Evolutionary conservation across 2,797 vertebrate species (phyloP).

Genomic region (Ctenochaetus hawaiiensis): DNA sequence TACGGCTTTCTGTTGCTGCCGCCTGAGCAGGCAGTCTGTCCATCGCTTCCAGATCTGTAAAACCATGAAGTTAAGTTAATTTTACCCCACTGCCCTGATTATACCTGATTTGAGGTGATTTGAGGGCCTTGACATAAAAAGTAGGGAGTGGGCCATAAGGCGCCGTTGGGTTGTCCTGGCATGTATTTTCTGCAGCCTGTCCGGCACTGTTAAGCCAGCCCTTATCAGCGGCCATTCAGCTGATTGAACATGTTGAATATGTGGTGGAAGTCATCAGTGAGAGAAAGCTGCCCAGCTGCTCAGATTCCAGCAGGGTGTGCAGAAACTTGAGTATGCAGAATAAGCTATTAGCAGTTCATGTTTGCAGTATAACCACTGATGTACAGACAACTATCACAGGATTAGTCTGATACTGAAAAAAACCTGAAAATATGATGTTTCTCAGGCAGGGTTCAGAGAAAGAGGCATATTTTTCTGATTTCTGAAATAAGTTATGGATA

Average conservation of each 20-base stretch:
- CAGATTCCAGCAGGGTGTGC: not conserved
- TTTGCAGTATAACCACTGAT: no score
- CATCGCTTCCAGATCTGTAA: not conserved
- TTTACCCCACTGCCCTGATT: constrained; percentile 1
- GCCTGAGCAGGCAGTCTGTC: not conserved
- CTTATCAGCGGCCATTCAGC: constrained; percentile 35
- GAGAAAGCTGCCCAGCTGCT: constrained; percentile 13
- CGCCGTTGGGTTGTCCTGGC: constrained; percentile 10
- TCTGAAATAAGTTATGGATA: not conserved
- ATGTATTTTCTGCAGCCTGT: constrained; percentile 18
- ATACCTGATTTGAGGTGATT: constrained; percentile 1
- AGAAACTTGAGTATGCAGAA: not conserved
- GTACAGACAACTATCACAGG: not conserved
- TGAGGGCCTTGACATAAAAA: not conserved
- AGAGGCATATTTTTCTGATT: not conserved
- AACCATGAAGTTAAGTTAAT: not conserved
- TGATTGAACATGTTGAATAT: constrained; percentile 22
- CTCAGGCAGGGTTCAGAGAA: not conserved
- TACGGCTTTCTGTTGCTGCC: not conserved
- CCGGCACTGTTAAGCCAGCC: not conserved
- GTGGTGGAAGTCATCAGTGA: constrained; percentile 14
- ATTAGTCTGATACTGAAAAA: not conserved
- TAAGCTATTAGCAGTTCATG: not conserved
- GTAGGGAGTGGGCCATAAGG: constrained; percentile 12
- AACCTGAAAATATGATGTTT: not conserved